Conservation (phyloP, 2,113 vertebrate genomes). For the Pontoporia blainvillei region DNA sequence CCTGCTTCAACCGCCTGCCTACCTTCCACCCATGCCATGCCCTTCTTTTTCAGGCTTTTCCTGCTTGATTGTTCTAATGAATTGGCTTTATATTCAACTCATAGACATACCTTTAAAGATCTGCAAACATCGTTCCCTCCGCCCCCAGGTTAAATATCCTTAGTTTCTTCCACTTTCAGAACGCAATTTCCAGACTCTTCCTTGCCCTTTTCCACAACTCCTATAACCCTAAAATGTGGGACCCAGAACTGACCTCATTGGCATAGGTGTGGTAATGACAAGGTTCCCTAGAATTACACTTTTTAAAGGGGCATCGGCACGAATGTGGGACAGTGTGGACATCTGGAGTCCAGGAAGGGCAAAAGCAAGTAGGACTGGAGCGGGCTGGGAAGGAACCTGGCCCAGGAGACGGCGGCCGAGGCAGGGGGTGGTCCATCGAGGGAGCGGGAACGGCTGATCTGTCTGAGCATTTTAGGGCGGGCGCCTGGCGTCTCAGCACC, state of each 20-base stretch:
- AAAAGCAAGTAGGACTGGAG: not conserved
- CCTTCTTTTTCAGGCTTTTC: not conserved
- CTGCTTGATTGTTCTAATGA: not conserved
- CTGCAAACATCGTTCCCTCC: not conserved
- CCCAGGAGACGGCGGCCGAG: too few species aligned
- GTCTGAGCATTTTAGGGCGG: not conserved
- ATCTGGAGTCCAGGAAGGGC: fast-evolving
- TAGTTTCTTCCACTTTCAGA: not conserved
- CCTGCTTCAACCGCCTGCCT: not conserved
- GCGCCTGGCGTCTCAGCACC: not conserved
- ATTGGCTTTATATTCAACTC: not conserved
- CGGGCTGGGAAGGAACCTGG: not conserved
- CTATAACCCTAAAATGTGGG: not conserved
- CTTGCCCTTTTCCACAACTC: not conserved
- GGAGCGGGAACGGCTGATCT: not conserved
- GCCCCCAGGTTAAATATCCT: too few species aligned
- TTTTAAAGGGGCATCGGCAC: not conserved
- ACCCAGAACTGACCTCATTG: not conserved
- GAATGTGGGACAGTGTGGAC: not conserved
- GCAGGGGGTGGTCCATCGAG: too few species aligned
- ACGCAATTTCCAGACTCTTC: not conserved
- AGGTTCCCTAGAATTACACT: not conserved
- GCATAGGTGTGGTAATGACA: not conserved
- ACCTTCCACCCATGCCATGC: too few species aligned
- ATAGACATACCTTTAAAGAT: not conserved